These are phyloP conservation scores for Myxocyprinus asiaticus DNA, from an alignment of 2,113 vertebrate species.

Conservation along the genomic window DNA sequence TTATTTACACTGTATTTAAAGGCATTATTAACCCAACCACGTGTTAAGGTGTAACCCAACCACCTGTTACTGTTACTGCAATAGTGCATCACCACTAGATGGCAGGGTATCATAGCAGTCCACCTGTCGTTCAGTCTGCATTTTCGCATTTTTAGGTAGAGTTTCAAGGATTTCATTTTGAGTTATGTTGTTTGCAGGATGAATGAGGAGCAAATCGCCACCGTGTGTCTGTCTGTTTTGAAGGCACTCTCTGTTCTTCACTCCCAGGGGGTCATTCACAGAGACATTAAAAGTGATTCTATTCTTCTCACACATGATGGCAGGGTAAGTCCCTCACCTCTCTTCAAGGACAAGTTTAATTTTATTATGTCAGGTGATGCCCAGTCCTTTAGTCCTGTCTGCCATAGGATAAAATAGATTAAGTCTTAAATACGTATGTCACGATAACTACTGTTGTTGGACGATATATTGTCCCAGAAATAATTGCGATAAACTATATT, in stretches of 20 bases:
- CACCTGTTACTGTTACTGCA: neutral
- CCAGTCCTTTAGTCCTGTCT: neutral
- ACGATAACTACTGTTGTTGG: too few relatives aligned
- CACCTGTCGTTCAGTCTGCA: neutral
- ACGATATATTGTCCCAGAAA: too few relatives aligned
- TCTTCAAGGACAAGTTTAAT: neutral
- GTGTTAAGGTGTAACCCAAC: neutral
- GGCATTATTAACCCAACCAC: neutral
- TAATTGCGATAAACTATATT: too few relatives aligned
- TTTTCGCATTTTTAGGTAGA: too few relatives aligned
- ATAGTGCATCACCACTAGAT: conserved; percentile 57
- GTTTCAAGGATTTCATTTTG: too few relatives aligned
- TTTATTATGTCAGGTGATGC: neutral
- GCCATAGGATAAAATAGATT: too few relatives aligned
- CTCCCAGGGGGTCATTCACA: conserved; percentile 91
- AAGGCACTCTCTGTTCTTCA: conserved; percentile 90
- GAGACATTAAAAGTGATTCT: conserved; percentile 97
- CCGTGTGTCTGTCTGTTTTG: conserved; percentile 89
- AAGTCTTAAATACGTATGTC: neutral
- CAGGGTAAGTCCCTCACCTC: conserved; percentile 67
- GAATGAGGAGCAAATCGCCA: conserved; percentile 95
- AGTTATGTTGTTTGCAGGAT: conserved; percentile 74
- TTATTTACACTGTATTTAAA: too few relatives aligned
- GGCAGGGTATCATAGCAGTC: conserved; percentile 49
- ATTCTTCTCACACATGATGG: conserved; percentile 95